These are phyloP conservation scores for Coendou prehensilis DNA, from an alignment of 2,797 vertebrate genomes.

Conservation along the genomic window DNA sequence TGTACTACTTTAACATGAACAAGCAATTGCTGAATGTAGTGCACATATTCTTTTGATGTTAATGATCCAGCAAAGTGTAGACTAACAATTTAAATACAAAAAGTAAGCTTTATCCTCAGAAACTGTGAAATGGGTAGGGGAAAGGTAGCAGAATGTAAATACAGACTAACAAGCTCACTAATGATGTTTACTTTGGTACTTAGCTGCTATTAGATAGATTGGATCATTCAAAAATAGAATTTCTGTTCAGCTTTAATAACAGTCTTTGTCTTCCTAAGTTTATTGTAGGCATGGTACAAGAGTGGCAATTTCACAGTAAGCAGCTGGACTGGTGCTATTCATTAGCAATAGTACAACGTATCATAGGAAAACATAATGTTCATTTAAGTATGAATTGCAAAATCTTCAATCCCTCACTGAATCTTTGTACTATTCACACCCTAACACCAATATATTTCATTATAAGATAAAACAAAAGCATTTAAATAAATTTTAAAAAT, in stretches of 20 bases:
- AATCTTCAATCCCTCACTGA: conserved; percentile 49
- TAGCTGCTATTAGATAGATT: conserved; percentile 69
- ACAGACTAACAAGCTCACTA: conserved; percentile 67
- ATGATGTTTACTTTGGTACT: conserved; percentile 69
- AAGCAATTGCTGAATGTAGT: background rate
- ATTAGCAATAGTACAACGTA: conserved; percentile 65
- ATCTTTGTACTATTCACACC: background rate
- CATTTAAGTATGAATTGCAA: conserved; percentile 35
- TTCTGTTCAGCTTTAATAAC: conserved; percentile 74
- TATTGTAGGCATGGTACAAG: conserved; percentile 58
- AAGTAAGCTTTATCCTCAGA: conserved; percentile 18
- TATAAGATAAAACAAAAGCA: conserved; percentile 6
- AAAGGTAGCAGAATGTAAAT: conserved; percentile 72
- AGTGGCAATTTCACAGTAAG: conserved; percentile 73
- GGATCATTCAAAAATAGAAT: conserved; percentile 78
- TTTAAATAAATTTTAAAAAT: conserved; percentile 34
- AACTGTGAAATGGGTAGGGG: background rate
- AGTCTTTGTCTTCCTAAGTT: conserved; percentile 65
- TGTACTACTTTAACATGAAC: background rate
- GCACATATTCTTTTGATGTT: background rate
- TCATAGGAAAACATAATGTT: conserved; percentile 39
- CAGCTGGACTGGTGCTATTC: conserved; percentile 73
- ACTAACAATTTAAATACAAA: conserved; percentile 61
- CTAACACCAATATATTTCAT: background rate
- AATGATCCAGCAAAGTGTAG: conserved; percentile 3